Percentiles rank a stretch among this genome's conserved stretches.
These are phyloP conservation scores for Caradrina clavipalpis DNA, from an alignment of 2,888 invertebrate species.

Conservation along the genomic window DNA sequence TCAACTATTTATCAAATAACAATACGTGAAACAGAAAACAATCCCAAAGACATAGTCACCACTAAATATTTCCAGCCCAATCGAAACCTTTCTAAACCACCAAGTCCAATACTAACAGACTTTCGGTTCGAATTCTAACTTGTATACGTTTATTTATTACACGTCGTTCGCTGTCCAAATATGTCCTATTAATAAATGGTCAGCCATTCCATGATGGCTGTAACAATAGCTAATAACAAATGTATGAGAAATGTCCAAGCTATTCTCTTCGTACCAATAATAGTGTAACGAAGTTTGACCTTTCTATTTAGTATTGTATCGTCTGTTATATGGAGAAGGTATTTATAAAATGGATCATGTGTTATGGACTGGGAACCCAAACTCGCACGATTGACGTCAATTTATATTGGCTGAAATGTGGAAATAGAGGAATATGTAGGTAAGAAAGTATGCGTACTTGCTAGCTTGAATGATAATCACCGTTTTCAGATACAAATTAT, in stretches of 20 bases:
- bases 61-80: constrained; percentile 43
- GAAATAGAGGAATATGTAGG: neutral
- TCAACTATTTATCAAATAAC: too few species aligned
- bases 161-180: constrained; percentile 85
- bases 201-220: constrained; percentile 66
- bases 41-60: constrained; percentile 20
- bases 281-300: constrained; percentile 45
- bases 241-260: constrained; percentile 75
- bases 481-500: too few species aligned
- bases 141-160: constrained; percentile 81
- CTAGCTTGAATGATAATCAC: too few species aligned
- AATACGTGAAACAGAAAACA: neutral
- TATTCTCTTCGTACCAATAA: constrained; percentile 66
- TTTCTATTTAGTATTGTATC: constrained; percentile 37
- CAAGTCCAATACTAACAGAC: constrained; percentile 57
- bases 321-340: constrained; percentile 16
- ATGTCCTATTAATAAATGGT: constrained; percentile 88
- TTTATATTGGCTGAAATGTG: neutral
- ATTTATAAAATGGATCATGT: constrained; percentile 26
- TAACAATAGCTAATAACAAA: constrained; percentile 80
- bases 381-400: neutral
- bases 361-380: neutral
- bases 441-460: too few species aligned
- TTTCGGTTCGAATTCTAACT: constrained; percentile 62
- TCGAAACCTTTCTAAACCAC: constrained; percentile 38